These are phyloP conservation scores for Phalera bucephala DNA, from an alignment of 2,888 invertebrate species.

Conservation along the genomic window DNA sequence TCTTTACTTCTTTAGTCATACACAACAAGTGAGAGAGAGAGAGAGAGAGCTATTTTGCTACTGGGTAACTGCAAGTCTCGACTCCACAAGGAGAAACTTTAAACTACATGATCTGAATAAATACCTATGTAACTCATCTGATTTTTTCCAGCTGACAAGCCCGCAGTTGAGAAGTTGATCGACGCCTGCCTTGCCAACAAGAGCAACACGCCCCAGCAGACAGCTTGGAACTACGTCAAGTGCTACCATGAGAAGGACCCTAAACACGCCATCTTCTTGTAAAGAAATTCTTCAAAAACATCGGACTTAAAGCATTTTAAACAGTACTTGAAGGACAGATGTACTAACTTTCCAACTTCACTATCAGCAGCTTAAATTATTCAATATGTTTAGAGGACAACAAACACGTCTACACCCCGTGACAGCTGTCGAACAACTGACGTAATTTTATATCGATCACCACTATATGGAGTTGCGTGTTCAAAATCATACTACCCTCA, in stretches of 20 bases:
- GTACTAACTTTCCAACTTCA: not conserved
- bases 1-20: no score
- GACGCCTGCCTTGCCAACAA: slow-evolving; percentile 74
- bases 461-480: slow-evolving; percentile 1
- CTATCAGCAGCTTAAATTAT: not conserved
- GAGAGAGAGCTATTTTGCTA: no score
- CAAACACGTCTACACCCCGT: slow-evolving; percentile 8
- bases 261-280: slow-evolving; percentile 74
- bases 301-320: not conserved
- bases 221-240: slow-evolving; percentile 79
- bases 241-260: slow-evolving; percentile 80
- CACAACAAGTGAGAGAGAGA: no score
- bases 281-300: slow-evolving; percentile 24
- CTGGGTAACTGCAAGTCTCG: no score
- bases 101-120: no score
- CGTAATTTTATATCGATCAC: not conserved
- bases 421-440: slow-evolving; percentile 4
- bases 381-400: no score
- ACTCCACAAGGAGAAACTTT: no score
- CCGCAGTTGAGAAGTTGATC: slow-evolving; percentile 70
- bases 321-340: not conserved
- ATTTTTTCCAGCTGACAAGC: slow-evolving; percentile 63
- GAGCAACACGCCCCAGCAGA: slow-evolving; percentile 72
- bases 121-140: no score
- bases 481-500: not conserved